Conservation (phyloP, 2,113 vertebrate genomes). For the Bos indicus region DNA sequence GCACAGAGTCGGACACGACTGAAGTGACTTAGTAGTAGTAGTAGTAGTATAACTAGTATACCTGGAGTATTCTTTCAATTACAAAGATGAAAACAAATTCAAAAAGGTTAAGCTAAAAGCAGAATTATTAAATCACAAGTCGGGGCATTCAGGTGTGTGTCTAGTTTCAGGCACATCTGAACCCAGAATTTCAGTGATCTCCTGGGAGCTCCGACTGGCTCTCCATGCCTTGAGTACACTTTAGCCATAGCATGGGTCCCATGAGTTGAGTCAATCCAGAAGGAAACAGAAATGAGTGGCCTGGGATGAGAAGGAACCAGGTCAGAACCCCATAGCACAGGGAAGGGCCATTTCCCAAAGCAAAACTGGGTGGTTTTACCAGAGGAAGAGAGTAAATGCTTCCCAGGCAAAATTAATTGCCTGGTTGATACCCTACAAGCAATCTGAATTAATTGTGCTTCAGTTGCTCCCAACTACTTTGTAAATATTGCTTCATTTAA, state of each 20-base stretch:
- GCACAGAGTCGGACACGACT: too few relatives aligned
- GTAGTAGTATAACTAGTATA: background rate
- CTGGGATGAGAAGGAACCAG: background rate
- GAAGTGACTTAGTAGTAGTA: too few relatives aligned
- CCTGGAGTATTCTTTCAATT: background rate
- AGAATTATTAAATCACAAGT: background rate
- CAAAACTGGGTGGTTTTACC: background rate
- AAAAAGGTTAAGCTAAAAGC: background rate
- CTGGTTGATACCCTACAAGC: too few relatives aligned
- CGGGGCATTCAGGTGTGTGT: background rate
- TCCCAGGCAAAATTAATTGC: background rate
- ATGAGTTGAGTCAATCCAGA: background rate
- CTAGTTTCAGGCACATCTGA: background rate
- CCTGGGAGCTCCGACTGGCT: background rate
- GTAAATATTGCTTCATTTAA: background rate
- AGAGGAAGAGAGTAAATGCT: background rate
- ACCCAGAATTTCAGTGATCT: background rate
- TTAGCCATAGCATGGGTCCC: accelerated
- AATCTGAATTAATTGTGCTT: background rate
- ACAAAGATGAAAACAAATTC: background rate
- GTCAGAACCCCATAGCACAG: background rate
- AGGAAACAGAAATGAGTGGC: background rate
- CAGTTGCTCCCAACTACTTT: background rate
- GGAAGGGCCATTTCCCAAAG: background rate
- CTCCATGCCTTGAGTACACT: background rate